Conservation (phyloP, 23 tunicate genomes). For the Styela plicata region DNA sequence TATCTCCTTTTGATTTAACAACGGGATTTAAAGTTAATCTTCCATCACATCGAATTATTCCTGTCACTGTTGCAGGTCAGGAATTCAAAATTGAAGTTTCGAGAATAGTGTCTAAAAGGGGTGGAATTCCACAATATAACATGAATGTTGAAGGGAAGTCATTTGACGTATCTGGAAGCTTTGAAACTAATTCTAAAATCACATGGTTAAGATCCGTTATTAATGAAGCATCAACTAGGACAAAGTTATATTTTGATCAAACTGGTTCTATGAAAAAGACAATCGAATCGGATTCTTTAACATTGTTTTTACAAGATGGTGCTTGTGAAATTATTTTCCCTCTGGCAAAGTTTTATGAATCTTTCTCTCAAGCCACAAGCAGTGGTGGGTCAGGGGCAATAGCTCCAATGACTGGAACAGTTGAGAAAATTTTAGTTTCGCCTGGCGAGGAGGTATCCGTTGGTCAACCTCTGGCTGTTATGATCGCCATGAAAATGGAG, state of each 20-base stretch:
- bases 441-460: conserved; percentile 81
- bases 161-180: conserved; percentile 5
- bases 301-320: conserved; percentile 19
- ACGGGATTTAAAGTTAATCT: conserved; percentile 63
- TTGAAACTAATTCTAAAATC: background rate
- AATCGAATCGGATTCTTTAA: background rate
- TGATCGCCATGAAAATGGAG: conserved; percentile 99
- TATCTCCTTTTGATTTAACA: conserved; percentile 42
- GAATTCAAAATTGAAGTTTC: conserved; percentile 44
- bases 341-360: conserved; percentile 12
- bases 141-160: background rate
- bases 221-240: background rate
- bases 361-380: background rate
- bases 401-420: conserved; percentile 93
- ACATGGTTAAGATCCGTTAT: conserved; percentile 20
- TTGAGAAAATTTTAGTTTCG: conserved; percentile 55
- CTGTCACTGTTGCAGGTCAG: conserved; percentile 43
- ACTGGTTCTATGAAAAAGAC: conserved; percentile 7
- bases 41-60: conserved; percentile 28
- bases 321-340: conserved; percentile 12
- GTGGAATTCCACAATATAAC: background rate
- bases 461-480: conserved; percentile 85
- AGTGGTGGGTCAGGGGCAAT: conserved; percentile 50
- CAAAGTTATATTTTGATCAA: conserved; percentile 25
- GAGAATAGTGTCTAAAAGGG: background rate